These are phyloP conservation scores for Gibbula magus DNA, from an alignment of 2,888 invertebrate genomes.

Conservation along the genomic window DNA sequence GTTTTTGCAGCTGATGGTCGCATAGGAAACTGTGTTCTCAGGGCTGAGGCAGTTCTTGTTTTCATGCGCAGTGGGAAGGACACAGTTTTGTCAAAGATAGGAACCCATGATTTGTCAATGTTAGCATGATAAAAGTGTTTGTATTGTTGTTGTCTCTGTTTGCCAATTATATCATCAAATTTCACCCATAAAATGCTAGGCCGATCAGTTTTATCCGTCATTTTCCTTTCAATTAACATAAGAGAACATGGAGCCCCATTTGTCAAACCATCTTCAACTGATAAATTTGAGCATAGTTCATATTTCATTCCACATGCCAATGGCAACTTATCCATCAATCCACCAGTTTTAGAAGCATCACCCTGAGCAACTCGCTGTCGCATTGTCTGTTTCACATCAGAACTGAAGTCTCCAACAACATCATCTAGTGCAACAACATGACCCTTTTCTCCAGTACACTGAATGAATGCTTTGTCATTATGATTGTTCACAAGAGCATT, in stretches of 20 bases:
- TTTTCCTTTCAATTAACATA: constrained; percentile 24
- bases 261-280: constrained; percentile 44
- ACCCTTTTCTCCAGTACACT: constrained; percentile 14
- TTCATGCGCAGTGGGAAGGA: constrained; percentile 22
- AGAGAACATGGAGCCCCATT: constrained; percentile 46
- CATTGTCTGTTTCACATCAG: constrained; percentile 26
- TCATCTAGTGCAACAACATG: constrained; percentile 37
- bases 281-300: constrained; percentile 41
- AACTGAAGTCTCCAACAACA: constrained; percentile 26
- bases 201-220: constrained; percentile 18
- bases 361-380: constrained; percentile 12
- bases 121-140: constrained; percentile 20
- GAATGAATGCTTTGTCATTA: constrained; percentile 24
- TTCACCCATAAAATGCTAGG: constrained; percentile 29
- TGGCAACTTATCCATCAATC: constrained; percentile 27
- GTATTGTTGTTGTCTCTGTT: neutral
- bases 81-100: constrained; percentile 12
- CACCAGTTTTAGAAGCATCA: constrained; percentile 26
- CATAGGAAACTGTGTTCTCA: constrained; percentile 36
- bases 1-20: constrained; percentile 34
- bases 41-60: constrained; percentile 16
- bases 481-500: constrained; percentile 36
- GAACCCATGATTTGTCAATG: constrained; percentile 31
- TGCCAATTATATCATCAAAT: constrained; percentile 30
- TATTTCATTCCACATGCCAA: constrained; percentile 32